phyloP scores from a whole-genome alignment of 2,888 invertebrate species.

The Lycaena phlaeas region DNA sequence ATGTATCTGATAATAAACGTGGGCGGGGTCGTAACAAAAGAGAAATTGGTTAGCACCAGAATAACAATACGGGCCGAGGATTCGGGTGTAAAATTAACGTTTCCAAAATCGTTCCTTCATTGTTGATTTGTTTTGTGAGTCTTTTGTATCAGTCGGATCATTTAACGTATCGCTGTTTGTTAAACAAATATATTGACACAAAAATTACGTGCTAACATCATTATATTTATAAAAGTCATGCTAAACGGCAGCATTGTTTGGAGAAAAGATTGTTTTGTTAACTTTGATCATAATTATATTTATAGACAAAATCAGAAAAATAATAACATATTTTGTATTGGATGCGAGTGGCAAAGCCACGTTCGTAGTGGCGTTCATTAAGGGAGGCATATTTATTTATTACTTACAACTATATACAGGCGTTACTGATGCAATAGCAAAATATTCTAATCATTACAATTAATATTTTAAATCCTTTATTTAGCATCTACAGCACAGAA shows the following conservation, averaged over 20 bases:
- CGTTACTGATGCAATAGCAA: no score
- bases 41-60: slow-evolving; percentile 62
- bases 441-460: no score
- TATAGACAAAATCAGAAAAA: no score
- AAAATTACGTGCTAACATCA: slow-evolving; percentile 15
- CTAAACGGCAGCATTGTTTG: not conserved
- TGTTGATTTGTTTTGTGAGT: slow-evolving; percentile 36
- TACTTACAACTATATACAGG: no score
- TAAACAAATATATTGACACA: slow-evolving; percentile 36
- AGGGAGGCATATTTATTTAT: no score
- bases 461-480: no score
- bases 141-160: slow-evolving; percentile 42
- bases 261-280: not conserved
- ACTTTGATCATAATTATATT: no score
- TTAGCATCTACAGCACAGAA: not conserved
- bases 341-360: no score
- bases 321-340: no score
- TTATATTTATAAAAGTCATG: not conserved
- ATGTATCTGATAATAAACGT: slow-evolving; percentile 68
- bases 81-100: slow-evolving; percentile 69
- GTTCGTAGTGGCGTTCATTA: no score
- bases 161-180: slow-evolving; percentile 46
- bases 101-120: slow-evolving; percentile 47
- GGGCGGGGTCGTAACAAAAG: slow-evolving; percentile 62
- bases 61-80: slow-evolving; percentile 54